Evolutionary conservation across 1,140 invertebrate genomes (phyloP), one percentile per base, ranked within the genome.

Genomic region (Sminthurinus signatus): DNA sequence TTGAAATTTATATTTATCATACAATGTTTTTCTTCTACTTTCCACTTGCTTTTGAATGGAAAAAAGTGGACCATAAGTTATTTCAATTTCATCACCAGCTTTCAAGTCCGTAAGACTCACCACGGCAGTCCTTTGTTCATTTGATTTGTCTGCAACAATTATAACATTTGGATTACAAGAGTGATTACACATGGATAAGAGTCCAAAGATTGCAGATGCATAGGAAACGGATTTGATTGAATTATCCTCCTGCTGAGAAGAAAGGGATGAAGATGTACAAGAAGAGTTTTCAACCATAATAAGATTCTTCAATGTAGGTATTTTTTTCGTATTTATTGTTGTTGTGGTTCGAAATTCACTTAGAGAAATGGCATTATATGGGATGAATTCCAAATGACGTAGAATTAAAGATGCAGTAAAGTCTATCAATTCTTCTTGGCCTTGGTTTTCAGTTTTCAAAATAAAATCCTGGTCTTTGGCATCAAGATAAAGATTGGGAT

Each of bases 11-110:
- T 65, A 65, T n/a, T 54, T 60, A 1, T 65, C 64, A 2, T 14
- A 15, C n/a, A 65, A 51, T 44, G 60, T 48, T 15, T 44, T 25
- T 56, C 29, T 27, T 52, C 64, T 29, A 0, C 56, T 51, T 27
- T 21, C 29, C n/a, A 21, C 19, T 4, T n/a, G 36, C n/a, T n/a
- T n/a, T 32, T 60, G 39, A 4, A 42, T 23, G 3, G 44, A 44
- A 32, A 62, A 67, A 14, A 59, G 61, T 2, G 60, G 65, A 23
- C 62, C 58, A 27, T 67, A 67, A 17, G 60, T 63, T 1, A 67
- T 67, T 21, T 28, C 44, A 17, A 67, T 32, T 46, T 67, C 65
- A 46, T 63, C 60, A 21, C 56, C 48, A 8, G 27, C 10, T 2
- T 52, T 29, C 2, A 67, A 31, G 48, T 29, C 27, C 39, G 31